These are phyloP conservation scores for Rhyacophila brunnea DNA, from an alignment of 1,140 invertebrate species.

Conservation along the genomic window DNA sequence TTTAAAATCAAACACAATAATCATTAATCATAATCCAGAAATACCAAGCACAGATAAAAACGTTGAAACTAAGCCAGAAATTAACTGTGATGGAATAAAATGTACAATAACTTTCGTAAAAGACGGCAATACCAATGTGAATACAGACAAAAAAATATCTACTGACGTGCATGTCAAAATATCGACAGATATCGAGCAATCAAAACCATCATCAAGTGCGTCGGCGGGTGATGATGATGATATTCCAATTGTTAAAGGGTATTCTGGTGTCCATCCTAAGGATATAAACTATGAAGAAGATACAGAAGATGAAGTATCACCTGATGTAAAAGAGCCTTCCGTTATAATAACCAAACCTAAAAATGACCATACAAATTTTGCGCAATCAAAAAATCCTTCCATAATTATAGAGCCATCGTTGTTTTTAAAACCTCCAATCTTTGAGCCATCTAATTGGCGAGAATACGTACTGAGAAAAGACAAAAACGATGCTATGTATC, in stretches of 20 bases:
- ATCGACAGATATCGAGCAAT: slow-evolving; percentile 28
- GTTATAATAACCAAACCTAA: neutral
- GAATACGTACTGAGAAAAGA: slow-evolving; percentile 12
- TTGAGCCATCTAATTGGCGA: slow-evolving; percentile 20
- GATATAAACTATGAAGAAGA: slow-evolving; percentile 17
- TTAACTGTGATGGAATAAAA: slow-evolving; percentile 12
- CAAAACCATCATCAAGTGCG: slow-evolving; percentile 11
- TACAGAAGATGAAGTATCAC: neutral
- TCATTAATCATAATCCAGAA: neutral
- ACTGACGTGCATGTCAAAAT: slow-evolving; percentile 38
- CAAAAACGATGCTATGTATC: slow-evolving; percentile 1
- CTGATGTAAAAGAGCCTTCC: slow-evolving; percentile 9
- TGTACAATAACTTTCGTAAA: slow-evolving; percentile 8
- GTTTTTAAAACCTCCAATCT: slow-evolving; percentile 11
- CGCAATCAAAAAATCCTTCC: neutral
- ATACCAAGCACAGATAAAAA: no score
- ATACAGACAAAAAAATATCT: slow-evolving; percentile 12
- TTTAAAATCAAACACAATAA: slow-evolving; percentile 2
- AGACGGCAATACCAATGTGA: slow-evolving; percentile 5
- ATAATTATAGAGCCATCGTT: slow-evolving; percentile 5
- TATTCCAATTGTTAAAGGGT: slow-evolving; percentile 37
- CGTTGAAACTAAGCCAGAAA: neutral
- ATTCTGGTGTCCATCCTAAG: slow-evolving; percentile 24
- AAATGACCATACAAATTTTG: neutral
- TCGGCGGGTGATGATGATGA: slow-evolving; percentile 28